Evolutionary conservation across 2,113 vertebrate genomes (phyloP), one percentile per base, ranked within the genome.

Genomic region (Indri indri): DNA sequence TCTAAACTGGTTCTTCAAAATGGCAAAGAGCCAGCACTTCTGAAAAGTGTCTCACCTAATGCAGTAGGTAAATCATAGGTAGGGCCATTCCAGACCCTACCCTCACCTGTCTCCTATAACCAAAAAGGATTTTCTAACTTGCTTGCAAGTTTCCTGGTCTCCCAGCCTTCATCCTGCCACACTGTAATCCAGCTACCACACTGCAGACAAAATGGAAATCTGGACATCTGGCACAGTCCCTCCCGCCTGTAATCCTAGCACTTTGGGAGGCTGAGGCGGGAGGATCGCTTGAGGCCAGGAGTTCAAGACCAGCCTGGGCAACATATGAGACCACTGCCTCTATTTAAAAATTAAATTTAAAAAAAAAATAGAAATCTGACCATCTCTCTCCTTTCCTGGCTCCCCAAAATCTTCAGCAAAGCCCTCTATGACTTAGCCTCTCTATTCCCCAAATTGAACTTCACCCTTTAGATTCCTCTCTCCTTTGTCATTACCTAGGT

Each of bases 151-250:
- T 50, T 47, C 45, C 80, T 32, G 59, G 30, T 66, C 54, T 85
- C 30, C 42, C 4, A 32, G 34, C 30, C 23, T 40, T 40, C 8
- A 4, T n/a, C 52, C 9, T 3, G n/a, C 30, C 32, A 47, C 30
- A 13, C 32, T 7, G 61, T 9, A 18, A n/a, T 8, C 45, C 11
- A n/a, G 37, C 23, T 8, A 42, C 45, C 34, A 65, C 70, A 20
- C 4, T 27, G 17, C 0, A 1, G 34, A 42, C 63, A 3, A 40
- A 47, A 30, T 0, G 2, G 25, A 30, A 30, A 63, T 63, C 61
- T 5, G 61, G 61, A 63, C 10, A 27, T 63, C 25, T 12, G 11
- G 25, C 25, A 25, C 27, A 1, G 10, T 63, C 25, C 1, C 25
- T 63, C 61, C 25, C 1, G 3, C 61, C 25, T 30, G 25, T 30